Conservation (phyloP, 1,140 invertebrate species). For the Drosophila ambigua region DNA sequence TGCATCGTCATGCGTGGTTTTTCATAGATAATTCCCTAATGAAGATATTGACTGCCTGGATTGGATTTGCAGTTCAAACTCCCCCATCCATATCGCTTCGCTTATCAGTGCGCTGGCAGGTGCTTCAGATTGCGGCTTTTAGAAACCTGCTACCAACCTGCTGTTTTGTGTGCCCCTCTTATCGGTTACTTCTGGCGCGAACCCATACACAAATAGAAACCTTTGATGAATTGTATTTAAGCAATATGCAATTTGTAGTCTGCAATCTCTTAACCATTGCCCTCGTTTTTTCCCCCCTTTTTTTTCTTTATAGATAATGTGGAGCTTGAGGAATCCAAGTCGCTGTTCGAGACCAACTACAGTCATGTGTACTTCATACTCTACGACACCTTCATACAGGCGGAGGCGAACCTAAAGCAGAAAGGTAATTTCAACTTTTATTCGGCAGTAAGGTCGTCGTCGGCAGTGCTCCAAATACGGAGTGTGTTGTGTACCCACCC, state of each 20-base stretch:
- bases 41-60: conserved; percentile 9
- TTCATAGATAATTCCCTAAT: conserved; percentile 14
- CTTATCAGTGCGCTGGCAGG: conserved; percentile 27
- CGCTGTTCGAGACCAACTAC: conserved; percentile 96
- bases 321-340: conserved; percentile 94
- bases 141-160: conserved; percentile 9
- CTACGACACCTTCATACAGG: conserved; percentile 96
- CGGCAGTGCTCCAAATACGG: too few species aligned
- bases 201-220: not conserved
- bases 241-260: not conserved
- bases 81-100: too few species aligned
- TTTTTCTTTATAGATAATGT: conserved; percentile 91
- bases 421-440: conserved; percentile 89
- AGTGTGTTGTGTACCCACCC: too few species aligned
- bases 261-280: not conserved
- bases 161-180: conserved; percentile 17
- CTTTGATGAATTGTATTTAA: conserved; percentile 2
- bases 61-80: conserved; percentile 4
- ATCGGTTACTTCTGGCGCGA: conserved; percentile 4
- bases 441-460: not conserved
- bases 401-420: conserved; percentile 95
- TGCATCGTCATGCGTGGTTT: conserved; percentile 22
- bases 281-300: conserved; percentile 50
- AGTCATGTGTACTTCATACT: conserved; percentile 97
- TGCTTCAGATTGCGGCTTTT: conserved; percentile 11